Conservation (phyloP, 2,888 invertebrate species). For the Rotaria sp. region DNA sequence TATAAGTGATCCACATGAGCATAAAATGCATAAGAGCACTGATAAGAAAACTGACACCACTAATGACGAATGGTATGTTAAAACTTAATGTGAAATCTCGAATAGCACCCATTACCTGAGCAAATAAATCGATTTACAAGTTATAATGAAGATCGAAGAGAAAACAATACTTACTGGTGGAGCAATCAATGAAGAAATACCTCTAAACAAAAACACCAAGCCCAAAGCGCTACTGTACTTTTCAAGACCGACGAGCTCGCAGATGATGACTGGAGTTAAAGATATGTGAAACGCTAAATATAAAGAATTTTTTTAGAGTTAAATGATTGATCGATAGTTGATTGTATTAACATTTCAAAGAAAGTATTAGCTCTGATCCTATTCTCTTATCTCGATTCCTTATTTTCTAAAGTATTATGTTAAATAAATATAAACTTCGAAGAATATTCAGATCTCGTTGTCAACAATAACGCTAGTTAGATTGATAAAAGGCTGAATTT, state of each 20-base stretch:
- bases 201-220: not conserved
- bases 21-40: slow-evolving; percentile 2
- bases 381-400: no score
- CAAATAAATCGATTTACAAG: not conserved
- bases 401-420: no score
- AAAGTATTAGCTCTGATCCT: no score
- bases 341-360: no score
- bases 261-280: not conserved
- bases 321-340: no score
- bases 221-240: not conserved
- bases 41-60: not conserved
- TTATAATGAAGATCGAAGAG: not conserved
- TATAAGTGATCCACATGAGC: not conserved
- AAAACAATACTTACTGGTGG: not conserved
- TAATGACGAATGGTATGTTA: not conserved
- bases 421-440: no score
- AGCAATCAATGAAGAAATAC: slow-evolving; percentile 1
- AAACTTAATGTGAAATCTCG: not conserved
- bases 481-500: no score
- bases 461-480: no score
- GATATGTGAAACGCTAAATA: not conserved
- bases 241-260: slow-evolving; percentile 10
- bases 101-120: slow-evolving; percentile 4
- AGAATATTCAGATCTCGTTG: no score
- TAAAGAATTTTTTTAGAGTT: not conserved